phyloP scores from a whole-genome alignment of 2,113 vertebrate species.

The Lynx canadensis region DNA sequence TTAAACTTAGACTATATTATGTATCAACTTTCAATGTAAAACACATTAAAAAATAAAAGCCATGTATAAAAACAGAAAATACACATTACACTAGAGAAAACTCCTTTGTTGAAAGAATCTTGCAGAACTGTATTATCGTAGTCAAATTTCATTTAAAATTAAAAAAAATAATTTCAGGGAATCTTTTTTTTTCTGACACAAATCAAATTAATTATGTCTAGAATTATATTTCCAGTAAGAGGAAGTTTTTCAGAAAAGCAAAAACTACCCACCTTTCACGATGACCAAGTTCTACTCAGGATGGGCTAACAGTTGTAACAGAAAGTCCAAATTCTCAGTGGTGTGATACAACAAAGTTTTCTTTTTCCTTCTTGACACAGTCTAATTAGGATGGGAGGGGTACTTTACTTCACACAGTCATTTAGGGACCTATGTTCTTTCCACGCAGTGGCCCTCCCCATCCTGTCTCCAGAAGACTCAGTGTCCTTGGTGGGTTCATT shows the following conservation, averaged over 20 bases:
- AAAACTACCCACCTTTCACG: background rate
- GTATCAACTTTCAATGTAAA: background rate
- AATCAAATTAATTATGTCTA: conserved; percentile 1
- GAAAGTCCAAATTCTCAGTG: background rate
- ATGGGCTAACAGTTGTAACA: background rate
- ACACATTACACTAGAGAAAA: background rate
- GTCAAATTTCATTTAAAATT: conserved; percentile 26
- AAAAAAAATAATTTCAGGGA: background rate
- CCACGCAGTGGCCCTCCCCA: too few relatives aligned
- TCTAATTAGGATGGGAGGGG: background rate
- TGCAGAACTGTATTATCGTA: background rate
- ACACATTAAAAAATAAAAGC: background rate
- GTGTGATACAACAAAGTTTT: background rate
- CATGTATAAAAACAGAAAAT: background rate
- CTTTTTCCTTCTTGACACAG: background rate
- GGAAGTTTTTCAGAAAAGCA: background rate
- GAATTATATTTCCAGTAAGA: conserved; percentile 37
- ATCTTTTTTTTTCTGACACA: conserved; percentile 17
- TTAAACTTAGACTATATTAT: background rate
- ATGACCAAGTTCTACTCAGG: background rate
- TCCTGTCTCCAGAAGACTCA: background rate
- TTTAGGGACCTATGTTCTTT: background rate
- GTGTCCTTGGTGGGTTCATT: background rate
- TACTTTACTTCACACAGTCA: background rate
- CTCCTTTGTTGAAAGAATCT: background rate